Evolutionary conservation across 2,888 invertebrate species (phyloP).

Genomic region (Ctenicera cuprea): DNA sequence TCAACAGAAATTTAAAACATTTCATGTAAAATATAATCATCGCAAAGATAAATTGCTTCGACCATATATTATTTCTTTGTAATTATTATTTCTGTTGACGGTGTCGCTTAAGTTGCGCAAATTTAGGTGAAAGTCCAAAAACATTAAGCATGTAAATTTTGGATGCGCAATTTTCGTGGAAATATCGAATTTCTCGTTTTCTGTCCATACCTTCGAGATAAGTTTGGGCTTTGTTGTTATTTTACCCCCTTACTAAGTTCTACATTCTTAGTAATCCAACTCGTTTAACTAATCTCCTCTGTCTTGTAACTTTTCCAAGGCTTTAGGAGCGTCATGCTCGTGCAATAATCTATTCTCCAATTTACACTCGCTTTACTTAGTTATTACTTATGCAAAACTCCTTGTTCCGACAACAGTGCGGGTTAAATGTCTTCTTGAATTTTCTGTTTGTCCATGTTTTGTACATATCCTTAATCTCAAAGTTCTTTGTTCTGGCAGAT

Average conservation of each 20-base stretch:
- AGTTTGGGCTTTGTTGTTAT: constrained; percentile 17
- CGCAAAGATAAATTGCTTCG: too few relatives aligned
- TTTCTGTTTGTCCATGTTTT: constrained; percentile 10
- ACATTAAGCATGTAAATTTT: too few relatives aligned
- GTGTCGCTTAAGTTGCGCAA: too few relatives aligned
- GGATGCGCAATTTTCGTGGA: not conserved
- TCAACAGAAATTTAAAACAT: too few relatives aligned
- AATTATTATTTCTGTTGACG: too few relatives aligned
- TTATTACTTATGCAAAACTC: constrained; percentile 27
- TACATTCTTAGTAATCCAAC: constrained; percentile 35
- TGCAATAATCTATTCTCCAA: constrained; percentile 30
- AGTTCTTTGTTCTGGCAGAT: constrained; percentile 3
- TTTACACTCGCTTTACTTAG: constrained; percentile 22
- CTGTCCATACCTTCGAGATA: constrained; percentile 15
- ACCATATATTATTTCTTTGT: too few relatives aligned
- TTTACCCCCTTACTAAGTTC: constrained; percentile 30
- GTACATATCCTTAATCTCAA: constrained; percentile 2
- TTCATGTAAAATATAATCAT: too few relatives aligned
- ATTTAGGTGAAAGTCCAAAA: too few relatives aligned
- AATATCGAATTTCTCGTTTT: constrained; percentile 13
- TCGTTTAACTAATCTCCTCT: constrained; percentile 33
- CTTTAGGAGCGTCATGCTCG: constrained; percentile 25
- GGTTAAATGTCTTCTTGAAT: constrained; percentile 24
- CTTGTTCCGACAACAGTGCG: constrained; percentile 9
- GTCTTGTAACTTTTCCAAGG: constrained; percentile 30